A percentile compares a stretch with the other conserved stretches of the same genome.
Evolutionary conservation across 2,888 invertebrate species (phyloP).

Genomic region (Parnassius orleans): DNA sequence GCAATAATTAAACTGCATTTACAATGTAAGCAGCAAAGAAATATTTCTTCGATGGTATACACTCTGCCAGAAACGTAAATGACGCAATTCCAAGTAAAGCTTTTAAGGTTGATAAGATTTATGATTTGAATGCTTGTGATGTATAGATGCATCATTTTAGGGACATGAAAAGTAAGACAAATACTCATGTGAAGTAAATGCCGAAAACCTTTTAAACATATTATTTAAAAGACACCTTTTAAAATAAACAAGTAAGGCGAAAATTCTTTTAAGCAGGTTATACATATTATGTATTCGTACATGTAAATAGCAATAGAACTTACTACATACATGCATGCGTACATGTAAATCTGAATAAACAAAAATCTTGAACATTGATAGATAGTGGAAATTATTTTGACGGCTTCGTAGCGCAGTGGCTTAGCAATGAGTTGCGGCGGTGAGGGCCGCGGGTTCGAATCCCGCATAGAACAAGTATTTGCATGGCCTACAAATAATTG

Average conservation of each 20-base stretch:
- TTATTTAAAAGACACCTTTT: not conserved
- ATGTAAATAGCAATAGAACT: not conserved
- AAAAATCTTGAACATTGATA: too few species aligned
- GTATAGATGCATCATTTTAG: constrained; percentile 19
- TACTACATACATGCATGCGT: not conserved
- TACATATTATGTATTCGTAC: too few species aligned
- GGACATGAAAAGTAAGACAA: constrained; percentile 13
- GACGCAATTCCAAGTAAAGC: constrained; percentile 19
- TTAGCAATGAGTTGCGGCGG: too few species aligned
- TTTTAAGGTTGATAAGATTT: constrained; percentile 27
- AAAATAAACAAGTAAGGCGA: constrained; percentile 5
- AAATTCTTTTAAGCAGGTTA: too few species aligned
- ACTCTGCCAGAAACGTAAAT: constrained; percentile 12
- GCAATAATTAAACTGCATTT: constrained; percentile 16
- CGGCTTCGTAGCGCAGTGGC: too few species aligned
- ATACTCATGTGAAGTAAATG: not conserved
- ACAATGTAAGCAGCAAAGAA: constrained; percentile 2
- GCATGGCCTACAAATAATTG: too few species aligned
- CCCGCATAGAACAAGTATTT: too few species aligned
- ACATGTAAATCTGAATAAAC: too few species aligned
- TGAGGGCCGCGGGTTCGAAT: too few species aligned
- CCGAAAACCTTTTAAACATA: constrained; percentile 11
- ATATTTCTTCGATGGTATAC: constrained; percentile 16
- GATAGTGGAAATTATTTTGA: too few species aligned
- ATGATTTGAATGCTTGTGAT: constrained; percentile 22